Evolutionary conservation across 1,140 invertebrate genomes (phyloP).

Genomic region (Ganaspis sp.): DNA sequence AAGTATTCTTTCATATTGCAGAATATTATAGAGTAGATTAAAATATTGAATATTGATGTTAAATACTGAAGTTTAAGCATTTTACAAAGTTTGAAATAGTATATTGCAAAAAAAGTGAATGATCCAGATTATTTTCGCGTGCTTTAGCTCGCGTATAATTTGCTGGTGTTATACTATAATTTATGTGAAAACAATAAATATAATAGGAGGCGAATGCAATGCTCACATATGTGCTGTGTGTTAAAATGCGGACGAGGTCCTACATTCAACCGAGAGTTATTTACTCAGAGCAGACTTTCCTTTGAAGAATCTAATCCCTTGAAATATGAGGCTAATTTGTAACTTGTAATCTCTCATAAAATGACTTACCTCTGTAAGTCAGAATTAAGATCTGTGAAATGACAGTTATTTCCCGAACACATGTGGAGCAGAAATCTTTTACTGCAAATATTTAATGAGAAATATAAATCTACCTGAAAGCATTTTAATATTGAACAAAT

Average conservation of each 20-base stretch:
- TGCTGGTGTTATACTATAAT: background rate
- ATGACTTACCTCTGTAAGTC: conserved; percentile 25
- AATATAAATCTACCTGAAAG: background rate
- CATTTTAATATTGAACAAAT: background rate
- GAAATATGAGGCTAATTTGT: conserved; percentile 42
- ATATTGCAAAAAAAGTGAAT: no score
- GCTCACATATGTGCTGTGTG: conserved; percentile 2
- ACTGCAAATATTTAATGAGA: background rate
- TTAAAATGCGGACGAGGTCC: conserved; percentile 12
- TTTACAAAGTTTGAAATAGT: no score
- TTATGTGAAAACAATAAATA: background rate
- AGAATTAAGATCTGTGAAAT: conserved; percentile 25
- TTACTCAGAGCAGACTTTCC: conserved; percentile 38
- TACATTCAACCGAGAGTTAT: conserved; percentile 38
- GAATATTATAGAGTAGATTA: no score
- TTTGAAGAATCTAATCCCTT: conserved; percentile 35
- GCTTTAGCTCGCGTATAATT: no score
- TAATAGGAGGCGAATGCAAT: background rate
- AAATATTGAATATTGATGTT: no score
- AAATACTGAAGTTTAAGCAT: no score
- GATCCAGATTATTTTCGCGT: no score
- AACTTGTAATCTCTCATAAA: conserved; percentile 38
- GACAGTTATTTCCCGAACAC: conserved; percentile 5
- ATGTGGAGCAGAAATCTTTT: background rate
- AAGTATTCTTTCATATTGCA: no score